Evolutionary conservation across 2,888 invertebrate species (phyloP).

Genomic region (Drosophila nr. perissopoda): DNA sequence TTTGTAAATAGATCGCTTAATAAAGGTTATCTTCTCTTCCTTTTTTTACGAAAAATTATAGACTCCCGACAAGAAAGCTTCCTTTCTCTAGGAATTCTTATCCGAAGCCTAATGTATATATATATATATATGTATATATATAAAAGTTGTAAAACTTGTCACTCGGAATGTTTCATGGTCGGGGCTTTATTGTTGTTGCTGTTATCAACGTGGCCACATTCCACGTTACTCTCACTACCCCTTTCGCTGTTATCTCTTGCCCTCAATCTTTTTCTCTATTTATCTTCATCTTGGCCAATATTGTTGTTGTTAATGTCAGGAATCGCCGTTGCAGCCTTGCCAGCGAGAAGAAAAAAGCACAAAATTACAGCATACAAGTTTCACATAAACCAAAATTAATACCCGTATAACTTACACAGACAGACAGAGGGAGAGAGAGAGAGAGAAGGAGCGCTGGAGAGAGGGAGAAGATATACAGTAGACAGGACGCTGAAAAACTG

Average conservation of each 20-base stretch:
- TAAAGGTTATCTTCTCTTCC: background rate
- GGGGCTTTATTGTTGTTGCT: slow-evolving; percentile 30
- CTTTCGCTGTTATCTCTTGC: slow-evolving; percentile 5
- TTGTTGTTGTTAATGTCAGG: slow-evolving; percentile 36
- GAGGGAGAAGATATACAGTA: slow-evolving; percentile 10
- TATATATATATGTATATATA: slow-evolving; percentile 6
- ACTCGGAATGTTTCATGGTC: slow-evolving; percentile 49
- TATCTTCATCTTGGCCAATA: slow-evolving; percentile 2
- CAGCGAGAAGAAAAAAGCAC: slow-evolving; percentile 59
- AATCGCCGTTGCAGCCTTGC: slow-evolving; percentile 35
- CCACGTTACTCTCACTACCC: background rate
- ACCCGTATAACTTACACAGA: slow-evolving; percentile 71
- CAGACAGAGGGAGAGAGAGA: background rate
- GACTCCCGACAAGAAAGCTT: background rate
- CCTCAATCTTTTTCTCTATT: background rate
- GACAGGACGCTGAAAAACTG: slow-evolving; percentile 30
- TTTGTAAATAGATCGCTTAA: background rate
- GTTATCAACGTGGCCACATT: slow-evolving; percentile 54
- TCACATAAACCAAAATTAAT: slow-evolving; percentile 78
- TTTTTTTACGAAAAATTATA: background rate
- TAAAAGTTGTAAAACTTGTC: slow-evolving; percentile 42
- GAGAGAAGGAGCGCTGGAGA: background rate
- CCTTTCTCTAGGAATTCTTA: background rate
- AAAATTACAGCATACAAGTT: slow-evolving; percentile 69
- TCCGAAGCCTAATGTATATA: background rate